Percentiles rank a stretch among this genome's conserved stretches.
Conservation (phyloP, 2,113 vertebrate genomes). For the Spermophilus dauricus region DNA sequence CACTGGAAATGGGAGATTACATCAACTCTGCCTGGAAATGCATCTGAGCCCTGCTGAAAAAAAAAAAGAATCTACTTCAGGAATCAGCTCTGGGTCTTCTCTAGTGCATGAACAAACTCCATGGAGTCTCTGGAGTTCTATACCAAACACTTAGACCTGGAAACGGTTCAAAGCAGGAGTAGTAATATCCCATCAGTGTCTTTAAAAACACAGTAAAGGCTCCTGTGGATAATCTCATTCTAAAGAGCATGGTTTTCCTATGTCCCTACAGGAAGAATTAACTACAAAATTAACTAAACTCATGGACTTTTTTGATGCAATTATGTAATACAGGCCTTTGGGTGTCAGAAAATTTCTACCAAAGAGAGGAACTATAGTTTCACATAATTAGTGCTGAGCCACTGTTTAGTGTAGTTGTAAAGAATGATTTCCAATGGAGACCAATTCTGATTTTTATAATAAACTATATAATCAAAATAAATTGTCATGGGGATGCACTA, state of each 20-base stretch:
- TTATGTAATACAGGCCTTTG: not conserved
- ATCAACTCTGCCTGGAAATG: not conserved
- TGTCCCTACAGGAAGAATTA: not conserved
- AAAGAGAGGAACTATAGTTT: not conserved
- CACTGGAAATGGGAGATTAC: not conserved
- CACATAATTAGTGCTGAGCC: not conserved
- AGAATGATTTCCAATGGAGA: not conserved
- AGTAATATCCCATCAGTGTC: not conserved
- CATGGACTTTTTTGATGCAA: not conserved
- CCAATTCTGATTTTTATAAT: not conserved
- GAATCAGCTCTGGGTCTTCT: not conserved
- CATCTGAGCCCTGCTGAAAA: not conserved
- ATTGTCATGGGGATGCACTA: not conserved
- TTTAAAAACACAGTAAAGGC: not conserved
- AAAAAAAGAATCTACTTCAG: not conserved
- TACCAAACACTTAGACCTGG: not conserved
- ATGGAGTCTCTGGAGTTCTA: not conserved
- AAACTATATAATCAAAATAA: not conserved
- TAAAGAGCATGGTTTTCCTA: not conserved
- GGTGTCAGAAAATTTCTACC: conserved; percentile 4
- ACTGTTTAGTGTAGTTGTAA: not conserved
- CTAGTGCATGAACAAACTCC: not conserved
- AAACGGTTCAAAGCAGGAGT: conserved; percentile 6
- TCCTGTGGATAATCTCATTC: not conserved
- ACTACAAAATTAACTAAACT: conserved; percentile 34